Conservation (phyloP, 2,113 vertebrate genomes). For the Monarcha castaneiventris region DNA sequence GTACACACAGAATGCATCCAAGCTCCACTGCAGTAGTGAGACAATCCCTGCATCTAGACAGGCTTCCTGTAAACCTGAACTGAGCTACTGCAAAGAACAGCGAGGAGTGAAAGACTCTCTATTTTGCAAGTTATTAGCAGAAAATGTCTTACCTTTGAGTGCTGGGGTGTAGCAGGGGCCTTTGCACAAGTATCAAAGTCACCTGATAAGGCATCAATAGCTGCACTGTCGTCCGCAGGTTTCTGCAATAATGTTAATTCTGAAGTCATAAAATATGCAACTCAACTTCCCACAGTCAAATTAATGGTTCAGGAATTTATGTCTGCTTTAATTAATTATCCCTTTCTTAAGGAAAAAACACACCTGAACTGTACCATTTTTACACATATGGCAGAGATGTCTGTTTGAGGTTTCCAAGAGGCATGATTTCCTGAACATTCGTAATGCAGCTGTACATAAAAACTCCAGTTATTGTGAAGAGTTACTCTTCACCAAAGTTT, state of each 20-base stretch:
- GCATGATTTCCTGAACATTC: neutral
- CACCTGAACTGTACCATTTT: neutral
- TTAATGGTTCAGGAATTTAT: neutral
- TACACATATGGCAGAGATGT: neutral
- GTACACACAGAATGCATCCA: neutral
- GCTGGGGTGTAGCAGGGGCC: constrained; percentile 20
- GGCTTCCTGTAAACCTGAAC: neutral
- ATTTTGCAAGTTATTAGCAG: neutral
- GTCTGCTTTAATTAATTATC: neutral
- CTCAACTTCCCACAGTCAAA: neutral
- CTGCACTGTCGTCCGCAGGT: constrained; percentile 28
- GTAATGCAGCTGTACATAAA: neutral
- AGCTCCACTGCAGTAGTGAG: neutral
- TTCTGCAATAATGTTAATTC: constrained; percentile 52
- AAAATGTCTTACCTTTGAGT: constrained; percentile 63
- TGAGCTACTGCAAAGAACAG: neutral
- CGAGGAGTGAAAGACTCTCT: neutral
- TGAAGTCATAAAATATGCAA: neutral
- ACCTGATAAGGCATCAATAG: constrained; percentile 67
- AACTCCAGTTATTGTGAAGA: neutral
- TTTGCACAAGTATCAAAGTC: constrained; percentile 62
- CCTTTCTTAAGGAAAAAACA: neutral
- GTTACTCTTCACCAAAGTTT: neutral
- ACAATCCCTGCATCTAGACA: neutral
- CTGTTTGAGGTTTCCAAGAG: neutral